These are phyloP conservation scores for Antheraea assamensis DNA, from an alignment of 2,888 invertebrate genomes.

Conservation along the genomic window DNA sequence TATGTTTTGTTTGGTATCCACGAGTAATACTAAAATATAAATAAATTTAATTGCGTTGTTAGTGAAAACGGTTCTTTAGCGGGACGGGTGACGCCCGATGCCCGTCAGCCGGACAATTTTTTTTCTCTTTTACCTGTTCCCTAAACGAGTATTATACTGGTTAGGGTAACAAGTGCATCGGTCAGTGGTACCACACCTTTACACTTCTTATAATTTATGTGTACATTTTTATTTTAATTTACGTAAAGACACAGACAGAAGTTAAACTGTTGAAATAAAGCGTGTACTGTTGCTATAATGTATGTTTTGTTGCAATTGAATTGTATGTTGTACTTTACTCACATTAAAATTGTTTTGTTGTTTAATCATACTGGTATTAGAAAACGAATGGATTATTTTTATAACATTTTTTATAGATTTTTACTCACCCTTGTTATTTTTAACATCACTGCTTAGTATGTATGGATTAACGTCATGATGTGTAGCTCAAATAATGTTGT, in stretches of 20 bases:
- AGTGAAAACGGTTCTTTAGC: constrained; percentile 35
- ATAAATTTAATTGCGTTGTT: constrained; percentile 19
- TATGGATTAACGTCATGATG: too few relatives aligned
- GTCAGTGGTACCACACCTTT: constrained; percentile 65
- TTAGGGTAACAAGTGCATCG: constrained; percentile 75
- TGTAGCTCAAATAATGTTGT: too few relatives aligned
- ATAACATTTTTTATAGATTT: too few relatives aligned
- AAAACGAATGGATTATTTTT: too few relatives aligned
- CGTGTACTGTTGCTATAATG: not conserved
- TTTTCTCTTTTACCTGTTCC: constrained; percentile 78
- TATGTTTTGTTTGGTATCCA: not conserved
- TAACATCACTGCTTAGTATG: too few relatives aligned
- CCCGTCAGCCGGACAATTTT: constrained; percentile 59
- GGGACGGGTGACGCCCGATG: constrained; percentile 54
- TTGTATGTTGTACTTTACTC: not conserved
- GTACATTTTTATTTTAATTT: not conserved
- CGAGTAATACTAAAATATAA: constrained; percentile 30
- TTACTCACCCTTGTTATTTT: too few relatives aligned
- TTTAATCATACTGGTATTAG: too few relatives aligned
- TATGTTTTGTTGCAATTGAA: not conserved
- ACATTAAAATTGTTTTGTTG: too few relatives aligned
- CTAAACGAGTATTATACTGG: constrained; percentile 70
- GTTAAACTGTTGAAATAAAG: not conserved
- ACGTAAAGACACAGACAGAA: not conserved
- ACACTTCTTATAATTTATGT: constrained; percentile 21